Conservation (phyloP, 2,113 vertebrate species). For the Alouatta palliata region DNA sequence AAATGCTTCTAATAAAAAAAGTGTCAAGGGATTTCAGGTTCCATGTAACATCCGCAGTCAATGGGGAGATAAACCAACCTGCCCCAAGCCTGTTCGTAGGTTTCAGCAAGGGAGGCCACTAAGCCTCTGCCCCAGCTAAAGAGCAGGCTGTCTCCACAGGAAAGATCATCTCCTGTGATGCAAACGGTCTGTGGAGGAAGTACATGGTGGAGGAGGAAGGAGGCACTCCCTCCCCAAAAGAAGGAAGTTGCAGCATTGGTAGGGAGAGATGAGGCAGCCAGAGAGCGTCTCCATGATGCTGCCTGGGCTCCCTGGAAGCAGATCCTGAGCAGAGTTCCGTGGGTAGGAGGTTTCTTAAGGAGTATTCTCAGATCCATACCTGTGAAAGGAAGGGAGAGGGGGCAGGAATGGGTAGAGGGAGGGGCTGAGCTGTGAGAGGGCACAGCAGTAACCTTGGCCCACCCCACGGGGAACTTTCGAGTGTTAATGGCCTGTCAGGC, state of each 20-base stretch:
- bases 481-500: too few relatives aligned
- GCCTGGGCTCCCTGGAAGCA: not conserved
- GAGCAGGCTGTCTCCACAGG: not conserved
- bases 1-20: not conserved
- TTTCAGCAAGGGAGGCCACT: not conserved
- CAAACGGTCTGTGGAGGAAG: not conserved
- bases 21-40: not conserved
- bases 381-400: not conserved
- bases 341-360: not conserved
- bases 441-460: not conserved
- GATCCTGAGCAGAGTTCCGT: not conserved
- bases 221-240: not conserved
- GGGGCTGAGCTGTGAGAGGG: too few relatives aligned
- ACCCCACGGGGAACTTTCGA: rapidly evolving
- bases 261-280: not conserved
- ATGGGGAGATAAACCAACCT: not conserved
- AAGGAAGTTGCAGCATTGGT: too few relatives aligned
- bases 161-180: not conserved
- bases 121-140: not conserved
- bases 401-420: not conserved
- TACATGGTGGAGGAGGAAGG: not conserved
- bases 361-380: not conserved
- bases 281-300: not conserved
- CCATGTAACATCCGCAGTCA: not conserved
- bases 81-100: not conserved